Conservation (phyloP, 2,888 invertebrate species). For the Sphaeridia pumilis region DNA sequence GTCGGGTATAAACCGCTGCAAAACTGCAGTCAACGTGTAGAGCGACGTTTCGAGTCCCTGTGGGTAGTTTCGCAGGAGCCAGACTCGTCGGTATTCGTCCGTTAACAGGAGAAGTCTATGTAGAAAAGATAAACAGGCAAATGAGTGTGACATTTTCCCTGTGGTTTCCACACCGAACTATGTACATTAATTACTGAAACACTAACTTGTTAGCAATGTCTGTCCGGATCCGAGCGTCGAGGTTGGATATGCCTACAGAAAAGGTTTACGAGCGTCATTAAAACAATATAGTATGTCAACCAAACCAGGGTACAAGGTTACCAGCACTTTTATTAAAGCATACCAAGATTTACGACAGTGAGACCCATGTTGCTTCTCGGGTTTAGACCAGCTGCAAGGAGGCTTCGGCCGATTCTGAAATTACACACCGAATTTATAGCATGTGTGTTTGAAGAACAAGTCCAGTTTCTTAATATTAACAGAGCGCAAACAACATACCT, state of each 20-base stretch:
- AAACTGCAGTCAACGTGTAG: conserved; percentile 43
- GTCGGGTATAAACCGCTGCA: conserved; percentile 44
- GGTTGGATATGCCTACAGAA: conserved; percentile 44
- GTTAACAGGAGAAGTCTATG: conserved; percentile 45
- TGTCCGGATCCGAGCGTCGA: conserved; percentile 52
- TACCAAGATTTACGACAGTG: conserved; percentile 47
- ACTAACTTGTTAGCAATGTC: conserved; percentile 52
- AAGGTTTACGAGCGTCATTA: no score
- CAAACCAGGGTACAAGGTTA: no score
- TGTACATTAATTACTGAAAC: conserved; percentile 2
- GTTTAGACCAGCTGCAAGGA: conserved; percentile 47
- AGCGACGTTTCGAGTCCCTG: conserved; percentile 46
- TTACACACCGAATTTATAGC: background rate
- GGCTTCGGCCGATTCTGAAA: conserved; percentile 47
- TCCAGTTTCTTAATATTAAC: no score
- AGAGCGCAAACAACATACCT: no score
- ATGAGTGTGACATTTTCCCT: background rate
- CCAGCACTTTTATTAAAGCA: no score
- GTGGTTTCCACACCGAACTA: background rate
- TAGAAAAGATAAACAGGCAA: background rate
- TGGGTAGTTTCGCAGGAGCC: conserved; percentile 46
- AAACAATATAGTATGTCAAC: no score
- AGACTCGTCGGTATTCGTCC: conserved; percentile 47
- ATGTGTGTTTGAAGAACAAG: no score
- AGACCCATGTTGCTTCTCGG: conserved; percentile 48